Conservation (phyloP, 2,113 vertebrate species). For the Capreolus pygargus region DNA sequence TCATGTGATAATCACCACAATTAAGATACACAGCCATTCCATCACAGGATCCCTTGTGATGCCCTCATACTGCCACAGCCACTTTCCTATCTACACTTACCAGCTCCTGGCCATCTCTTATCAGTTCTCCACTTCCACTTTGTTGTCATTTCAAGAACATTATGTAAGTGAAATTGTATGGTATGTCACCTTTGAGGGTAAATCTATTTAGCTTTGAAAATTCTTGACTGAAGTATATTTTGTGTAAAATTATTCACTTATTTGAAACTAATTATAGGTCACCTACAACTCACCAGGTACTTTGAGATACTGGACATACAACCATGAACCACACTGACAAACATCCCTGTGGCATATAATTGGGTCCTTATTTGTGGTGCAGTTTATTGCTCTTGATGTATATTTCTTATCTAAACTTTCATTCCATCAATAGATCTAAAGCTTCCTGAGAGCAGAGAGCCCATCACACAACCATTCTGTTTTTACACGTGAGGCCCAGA, state of each 20-base stretch:
- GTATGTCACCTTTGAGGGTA: neutral
- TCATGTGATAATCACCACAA: neutral
- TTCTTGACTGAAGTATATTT: neutral
- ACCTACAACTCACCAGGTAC: neutral
- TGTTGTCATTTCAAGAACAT: neutral
- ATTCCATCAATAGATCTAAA: neutral
- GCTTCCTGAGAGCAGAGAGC: neutral
- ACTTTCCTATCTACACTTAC: neutral
- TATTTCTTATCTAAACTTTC: neutral
- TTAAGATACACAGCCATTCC: neutral
- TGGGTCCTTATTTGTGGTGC: neutral
- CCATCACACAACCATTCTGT: neutral
- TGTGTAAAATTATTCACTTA: neutral
- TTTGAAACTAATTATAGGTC: neutral
- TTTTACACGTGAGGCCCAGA: neutral
- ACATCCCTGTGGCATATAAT: neutral
- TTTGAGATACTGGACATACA: neutral
- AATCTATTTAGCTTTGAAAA: neutral
- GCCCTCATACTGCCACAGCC: neutral
- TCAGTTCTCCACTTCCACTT: neutral
- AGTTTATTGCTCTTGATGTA: neutral
- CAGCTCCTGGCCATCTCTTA: neutral
- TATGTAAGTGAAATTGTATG: neutral
- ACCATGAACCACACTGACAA: neutral
- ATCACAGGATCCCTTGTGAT: neutral